Conservation (phyloP, 2,888 invertebrate genomes). For the Zonitis immaculata region DNA sequence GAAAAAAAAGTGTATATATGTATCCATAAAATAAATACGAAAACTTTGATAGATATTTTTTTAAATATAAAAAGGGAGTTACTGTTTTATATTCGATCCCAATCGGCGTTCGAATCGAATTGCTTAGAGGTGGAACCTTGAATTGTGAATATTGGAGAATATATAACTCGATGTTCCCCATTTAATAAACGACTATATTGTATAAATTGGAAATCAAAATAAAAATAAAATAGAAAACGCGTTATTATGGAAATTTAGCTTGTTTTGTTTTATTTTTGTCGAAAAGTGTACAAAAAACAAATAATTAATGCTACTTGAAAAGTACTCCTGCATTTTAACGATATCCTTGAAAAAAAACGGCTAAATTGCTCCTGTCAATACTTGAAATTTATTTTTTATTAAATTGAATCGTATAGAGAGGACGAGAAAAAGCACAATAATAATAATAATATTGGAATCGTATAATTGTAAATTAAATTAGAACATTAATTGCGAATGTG, state of each 20-base stretch:
- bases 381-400: not conserved
- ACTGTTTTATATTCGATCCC: constrained; percentile 31
- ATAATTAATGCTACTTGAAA: constrained; percentile 5
- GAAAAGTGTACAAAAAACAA: constrained; percentile 3
- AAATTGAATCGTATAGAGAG: not conserved
- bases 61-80: constrained; percentile 3
- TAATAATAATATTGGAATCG: no score
- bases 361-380: not conserved
- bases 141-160: constrained; percentile 4
- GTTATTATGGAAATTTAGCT: constrained; percentile 5
- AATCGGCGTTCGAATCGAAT: constrained; percentile 27
- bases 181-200: no score
- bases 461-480: not conserved
- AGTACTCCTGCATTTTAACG: not conserved
- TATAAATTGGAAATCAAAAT: not conserved
- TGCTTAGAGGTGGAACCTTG: constrained; percentile 24
- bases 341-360: constrained; percentile 1
- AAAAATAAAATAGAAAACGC: not conserved
- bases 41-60: constrained; percentile 22
- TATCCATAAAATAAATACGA: constrained; percentile 13
- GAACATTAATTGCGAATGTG: not conserved
- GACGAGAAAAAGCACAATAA: not conserved
- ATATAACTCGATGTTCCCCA: no score
- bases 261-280: not conserved
- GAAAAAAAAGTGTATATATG: not conserved